Base-by-base conservation (phyloP, 2,888 invertebrate genomes). In the Tiliacea aurago region DNA sequence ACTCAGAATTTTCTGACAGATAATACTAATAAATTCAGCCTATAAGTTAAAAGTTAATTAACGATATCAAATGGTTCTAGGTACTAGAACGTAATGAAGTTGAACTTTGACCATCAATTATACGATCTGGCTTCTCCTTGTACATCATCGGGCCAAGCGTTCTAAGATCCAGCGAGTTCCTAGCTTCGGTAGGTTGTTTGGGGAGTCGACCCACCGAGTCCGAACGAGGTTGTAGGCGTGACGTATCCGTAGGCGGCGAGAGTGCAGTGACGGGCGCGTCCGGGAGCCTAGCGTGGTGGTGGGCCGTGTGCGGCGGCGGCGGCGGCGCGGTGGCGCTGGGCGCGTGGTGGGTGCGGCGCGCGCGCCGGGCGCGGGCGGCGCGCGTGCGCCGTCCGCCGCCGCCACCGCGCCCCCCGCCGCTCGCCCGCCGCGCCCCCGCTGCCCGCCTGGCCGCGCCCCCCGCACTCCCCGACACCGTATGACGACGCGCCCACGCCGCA, bases 371-470 rank as follows among this genome's bases (percentile, higher is more conserved):
- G 81, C 70, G 92, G 85, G 84, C 87, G 80, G 76, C 88, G 84
- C 90, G 88, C 58, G 90, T 89, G 77, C 89, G 92, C 95, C 83
- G 95, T 89, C 95, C 88, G 86, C 91, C 90, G 2, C 90, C 91
- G 9, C 91, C 92, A 7, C 91, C 95, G 91, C 89, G 95, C 92
- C 91, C 95, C 89, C 89, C 94, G 81, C 91, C 93, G 73, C 90
- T 90, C 90, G 96, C 92, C 86, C 94, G 91, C 87, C 93, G 93
- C 90, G 90, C 95, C 87, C 92, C 94, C 90, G 95, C 94, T 86
- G 93, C 94, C 74, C 92, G 93, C 81, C 94, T 92, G 83, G 93
- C 92, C 89, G 92, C 90, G 89, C 90, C 90, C 77, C 89, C 86
- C 79, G 86, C 88, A 70, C 91, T 91, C 4, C 91, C 91, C 74